Evolutionary conservation across 2,113 vertebrate species (phyloP).

Genomic region (Dasyornis broadbenti): DNA sequence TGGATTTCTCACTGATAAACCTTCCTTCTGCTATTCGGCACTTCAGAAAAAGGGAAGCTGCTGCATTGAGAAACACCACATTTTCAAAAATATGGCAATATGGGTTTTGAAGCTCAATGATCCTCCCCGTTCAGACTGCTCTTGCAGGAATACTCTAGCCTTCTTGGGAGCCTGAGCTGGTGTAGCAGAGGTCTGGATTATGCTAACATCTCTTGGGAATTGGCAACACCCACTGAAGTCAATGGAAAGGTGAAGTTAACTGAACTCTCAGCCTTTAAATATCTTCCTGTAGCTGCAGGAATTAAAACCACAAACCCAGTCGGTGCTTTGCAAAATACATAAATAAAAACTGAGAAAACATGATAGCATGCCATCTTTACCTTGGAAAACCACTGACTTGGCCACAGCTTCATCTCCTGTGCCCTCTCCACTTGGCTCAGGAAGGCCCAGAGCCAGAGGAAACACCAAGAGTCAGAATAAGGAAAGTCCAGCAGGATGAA

Average conservation of each 20-base stretch:
- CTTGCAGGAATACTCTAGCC: background rate
- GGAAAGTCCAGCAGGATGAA: background rate
- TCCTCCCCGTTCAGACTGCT: background rate
- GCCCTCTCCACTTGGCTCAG: background rate
- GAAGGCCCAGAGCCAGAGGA: background rate
- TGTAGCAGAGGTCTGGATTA: background rate
- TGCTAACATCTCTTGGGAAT: background rate
- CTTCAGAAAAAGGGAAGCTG: background rate
- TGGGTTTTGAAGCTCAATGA: background rate
- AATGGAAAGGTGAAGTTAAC: background rate
- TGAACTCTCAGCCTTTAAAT: background rate
- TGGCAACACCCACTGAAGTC: background rate
- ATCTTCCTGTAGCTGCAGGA: background rate
- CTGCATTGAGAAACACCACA: background rate
- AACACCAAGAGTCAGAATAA: background rate
- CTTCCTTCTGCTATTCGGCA: background rate
- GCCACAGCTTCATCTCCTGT: background rate
- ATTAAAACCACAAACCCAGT: background rate
- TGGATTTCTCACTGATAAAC: background rate
- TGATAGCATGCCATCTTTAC: background rate
- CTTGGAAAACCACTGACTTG: background rate
- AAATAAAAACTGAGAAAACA: background rate
- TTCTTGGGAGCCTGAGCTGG: background rate
- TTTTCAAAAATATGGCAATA: background rate
- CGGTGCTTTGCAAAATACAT: background rate